Evolutionary conservation across 2,888 invertebrate species (phyloP).

Genomic region (Agonopterix arenella): DNA sequence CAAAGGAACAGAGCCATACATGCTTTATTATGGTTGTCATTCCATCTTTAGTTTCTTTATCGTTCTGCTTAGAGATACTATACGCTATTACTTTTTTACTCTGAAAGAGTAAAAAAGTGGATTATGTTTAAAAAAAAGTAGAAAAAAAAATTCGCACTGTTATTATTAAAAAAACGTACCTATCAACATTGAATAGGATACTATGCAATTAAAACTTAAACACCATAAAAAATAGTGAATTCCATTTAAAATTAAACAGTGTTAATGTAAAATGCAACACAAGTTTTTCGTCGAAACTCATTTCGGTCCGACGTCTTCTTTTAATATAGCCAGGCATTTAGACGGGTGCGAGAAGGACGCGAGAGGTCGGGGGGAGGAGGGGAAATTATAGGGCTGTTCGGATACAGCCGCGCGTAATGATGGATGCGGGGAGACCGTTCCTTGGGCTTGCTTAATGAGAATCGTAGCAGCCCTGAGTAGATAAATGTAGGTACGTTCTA

Average conservation of each 20-base stretch:
- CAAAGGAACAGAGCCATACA: too few relatives aligned
- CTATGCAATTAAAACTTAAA: neutral
- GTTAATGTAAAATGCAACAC: slow-evolving; percentile 6
- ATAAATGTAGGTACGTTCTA: slow-evolving; percentile 11
- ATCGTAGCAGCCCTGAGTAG: slow-evolving; percentile 52
- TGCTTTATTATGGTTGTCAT: too few relatives aligned
- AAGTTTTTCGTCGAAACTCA: slow-evolving; percentile 34
- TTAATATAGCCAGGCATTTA: slow-evolving; percentile 43
- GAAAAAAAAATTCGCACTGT: too few relatives aligned
- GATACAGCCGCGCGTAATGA: slow-evolving; percentile 57
- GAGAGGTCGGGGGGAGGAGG: slow-evolving; percentile 29
- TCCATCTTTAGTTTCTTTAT: too few relatives aligned
- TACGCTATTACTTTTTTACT: too few relatives aligned
- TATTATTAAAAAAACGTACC: too few relatives aligned
- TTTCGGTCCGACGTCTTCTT: slow-evolving; percentile 55
- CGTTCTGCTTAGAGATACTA: too few relatives aligned
- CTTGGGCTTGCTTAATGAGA: slow-evolving; percentile 51
- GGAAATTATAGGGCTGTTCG: slow-evolving; percentile 69
- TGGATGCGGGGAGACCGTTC: slow-evolving; percentile 49
- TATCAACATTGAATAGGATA: too few relatives aligned
- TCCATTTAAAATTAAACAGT: slow-evolving; percentile 3
- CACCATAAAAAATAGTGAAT: neutral
- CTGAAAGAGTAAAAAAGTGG: too few relatives aligned
- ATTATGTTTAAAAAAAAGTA: too few relatives aligned
- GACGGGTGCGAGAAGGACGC: slow-evolving; percentile 19